These are phyloP conservation scores for Rhynchotus rufescens DNA, from an alignment of 2,797 vertebrate genomes.

Conservation along the genomic window DNA sequence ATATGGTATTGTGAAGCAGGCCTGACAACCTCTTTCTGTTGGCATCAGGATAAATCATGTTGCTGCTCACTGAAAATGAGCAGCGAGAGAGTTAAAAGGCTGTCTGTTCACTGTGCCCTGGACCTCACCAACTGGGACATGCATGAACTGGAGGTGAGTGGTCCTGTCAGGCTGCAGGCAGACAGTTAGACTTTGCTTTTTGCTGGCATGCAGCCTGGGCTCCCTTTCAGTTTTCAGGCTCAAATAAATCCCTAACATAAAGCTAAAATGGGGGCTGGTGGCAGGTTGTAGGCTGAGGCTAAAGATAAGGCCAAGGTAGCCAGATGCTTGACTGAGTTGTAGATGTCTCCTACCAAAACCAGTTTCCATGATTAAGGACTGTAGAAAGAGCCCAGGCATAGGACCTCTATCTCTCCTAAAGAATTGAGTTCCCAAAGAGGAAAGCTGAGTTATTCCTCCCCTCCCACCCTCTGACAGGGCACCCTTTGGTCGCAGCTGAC, in stretches of 20 bases:
- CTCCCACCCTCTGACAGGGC: not conserved
- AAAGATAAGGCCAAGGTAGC: not conserved
- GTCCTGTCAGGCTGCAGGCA: not conserved
- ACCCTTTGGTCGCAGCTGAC: not conserved
- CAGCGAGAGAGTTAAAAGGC: not conserved
- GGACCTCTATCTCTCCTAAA: not conserved
- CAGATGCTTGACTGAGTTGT: not conserved
- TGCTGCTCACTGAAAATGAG: not conserved
- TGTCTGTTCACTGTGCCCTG: not conserved
- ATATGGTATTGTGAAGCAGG: not conserved
- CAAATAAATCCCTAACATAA: not conserved
- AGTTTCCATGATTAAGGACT: not conserved
- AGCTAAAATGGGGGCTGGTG: not conserved
- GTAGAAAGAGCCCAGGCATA: not conserved
- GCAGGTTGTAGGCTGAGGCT: not conserved
- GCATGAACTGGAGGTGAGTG: not conserved
- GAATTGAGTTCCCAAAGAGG: rapidly evolving
- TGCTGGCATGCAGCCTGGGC: not conserved
- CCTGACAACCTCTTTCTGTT: not conserved
- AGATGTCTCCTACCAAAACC: not conserved
- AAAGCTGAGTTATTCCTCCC: not conserved
- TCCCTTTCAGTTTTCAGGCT: not conserved
- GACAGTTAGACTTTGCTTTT: not conserved
- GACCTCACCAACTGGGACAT: not conserved
- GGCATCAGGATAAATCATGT: not conserved